These are phyloP conservation scores for Gerris buenoi DNA, from an alignment of 1,140 invertebrate genomes.

Conservation along the genomic window DNA sequence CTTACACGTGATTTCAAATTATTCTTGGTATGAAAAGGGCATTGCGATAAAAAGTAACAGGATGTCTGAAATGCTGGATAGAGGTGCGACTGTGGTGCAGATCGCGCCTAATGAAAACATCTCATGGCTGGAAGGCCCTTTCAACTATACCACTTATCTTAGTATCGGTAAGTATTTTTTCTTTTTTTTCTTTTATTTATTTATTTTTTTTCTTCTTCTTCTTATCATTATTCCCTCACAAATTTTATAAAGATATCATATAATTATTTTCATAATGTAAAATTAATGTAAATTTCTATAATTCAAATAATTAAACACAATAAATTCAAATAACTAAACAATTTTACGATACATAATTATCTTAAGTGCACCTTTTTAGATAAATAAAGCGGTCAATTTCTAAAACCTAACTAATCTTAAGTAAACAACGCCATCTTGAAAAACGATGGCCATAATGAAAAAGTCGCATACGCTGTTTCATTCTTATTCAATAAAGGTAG, in stretches of 20 bases:
- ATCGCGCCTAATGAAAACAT: constrained; percentile 17
- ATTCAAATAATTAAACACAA: neutral
- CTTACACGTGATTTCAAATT: no score
- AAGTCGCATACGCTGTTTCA: no score
- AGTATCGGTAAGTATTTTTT: constrained; percentile 17
- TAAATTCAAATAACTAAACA: neutral
- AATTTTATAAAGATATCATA: neutral
- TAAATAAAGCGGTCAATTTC: no score
- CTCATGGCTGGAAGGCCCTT: constrained; percentile 21
- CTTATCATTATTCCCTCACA: neutral
- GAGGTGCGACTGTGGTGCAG: constrained; percentile 19
- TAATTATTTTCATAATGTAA: neutral
- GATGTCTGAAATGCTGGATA: constrained; percentile 15
- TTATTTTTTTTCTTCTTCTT: neutral
- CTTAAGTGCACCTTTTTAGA: no score
- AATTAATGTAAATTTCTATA: neutral
- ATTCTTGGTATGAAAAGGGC: no score
- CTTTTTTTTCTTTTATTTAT: neutral
- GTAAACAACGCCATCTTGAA: no score
- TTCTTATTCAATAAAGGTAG: no score
- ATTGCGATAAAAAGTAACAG: constrained; percentile 1
- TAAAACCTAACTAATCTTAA: no score
- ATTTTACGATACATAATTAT: neutral
- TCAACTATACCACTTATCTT: constrained; percentile 22
- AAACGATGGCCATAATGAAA: no score